Base-by-base conservation (phyloP, 2,888 invertebrate genomes). In the Mimas tiliae region DNA sequence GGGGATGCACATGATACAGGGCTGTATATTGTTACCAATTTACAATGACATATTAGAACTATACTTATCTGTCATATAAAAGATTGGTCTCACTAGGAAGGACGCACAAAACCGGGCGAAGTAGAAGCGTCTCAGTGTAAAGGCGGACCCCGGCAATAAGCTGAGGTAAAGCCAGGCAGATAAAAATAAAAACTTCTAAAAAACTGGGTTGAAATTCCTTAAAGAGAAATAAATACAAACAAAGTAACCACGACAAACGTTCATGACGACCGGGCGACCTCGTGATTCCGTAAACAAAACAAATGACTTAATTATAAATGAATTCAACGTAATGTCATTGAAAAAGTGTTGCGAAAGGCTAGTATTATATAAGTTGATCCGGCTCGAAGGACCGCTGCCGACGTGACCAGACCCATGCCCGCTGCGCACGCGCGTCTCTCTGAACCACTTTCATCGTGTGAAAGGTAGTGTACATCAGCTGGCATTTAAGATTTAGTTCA, bases 301-400 rank as follows among this genome's bases (percentile, higher is more conserved):
- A 19, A 42, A 38, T 55, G 4, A 55, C 16, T 11, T 16, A 55
- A 34, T n/a, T 16, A 34, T 38, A 55, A 55, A 55, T 55, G 16
- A 55, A 16, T 55, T 58, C 0, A 58, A 21, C 14, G 12, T 50
- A 16, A 14, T 58, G 19, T 16, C 38, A 58, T 42, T 58, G 58
- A 58, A 6, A 58, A 19, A 58, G 34, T 53, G 33, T 38, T 58
- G 58, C 58, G 38, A 58, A 19, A 58, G 58, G 58, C 38, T 16
- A 19, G 19, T 16, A 38, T 58, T 58, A 58, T 42, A 19, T 42
- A 58, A 58, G 19, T 9, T 7, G 38, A 58, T 58, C 58, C 19
- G 65, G 38, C 62, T 52, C 19, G 62, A 52, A 66, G 65, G 65
- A 58, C 52, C 65, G 51, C 27, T 45, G 65, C 50, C 45, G 48